phyloP scores from a whole-genome alignment of 2,113 vertebrate genomes.

The Crotalus tigris region DNA sequence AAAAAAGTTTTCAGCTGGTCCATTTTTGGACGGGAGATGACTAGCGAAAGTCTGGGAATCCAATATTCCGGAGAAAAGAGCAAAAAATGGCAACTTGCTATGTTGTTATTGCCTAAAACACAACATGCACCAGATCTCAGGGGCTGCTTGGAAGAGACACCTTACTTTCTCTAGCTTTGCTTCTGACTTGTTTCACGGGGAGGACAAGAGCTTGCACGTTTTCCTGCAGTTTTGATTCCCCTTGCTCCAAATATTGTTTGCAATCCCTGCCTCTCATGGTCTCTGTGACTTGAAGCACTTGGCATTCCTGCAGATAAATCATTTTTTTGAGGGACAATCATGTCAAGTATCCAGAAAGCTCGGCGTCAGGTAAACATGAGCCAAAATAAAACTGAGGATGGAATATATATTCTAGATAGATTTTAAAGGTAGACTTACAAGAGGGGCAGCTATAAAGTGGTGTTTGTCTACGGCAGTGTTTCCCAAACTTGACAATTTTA shows the following conservation, averaged over 20 bases:
- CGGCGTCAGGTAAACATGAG: not conserved
- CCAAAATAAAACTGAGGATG: not conserved
- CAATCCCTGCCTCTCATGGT: not conserved
- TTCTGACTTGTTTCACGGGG: not conserved
- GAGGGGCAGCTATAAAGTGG: not conserved
- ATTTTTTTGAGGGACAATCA: not conserved
- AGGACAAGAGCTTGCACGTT: not conserved
- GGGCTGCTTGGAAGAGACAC: not conserved
- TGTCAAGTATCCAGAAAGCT: not conserved
- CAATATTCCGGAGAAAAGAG: not conserved
- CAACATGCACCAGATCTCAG: fast-evolving
- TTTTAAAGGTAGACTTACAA: not conserved
- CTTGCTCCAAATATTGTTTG: not conserved
- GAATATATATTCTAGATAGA: not conserved
- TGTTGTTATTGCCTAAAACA: not conserved
- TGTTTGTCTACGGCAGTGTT: no score
- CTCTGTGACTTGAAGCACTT: not conserved
- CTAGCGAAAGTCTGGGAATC: not conserved
- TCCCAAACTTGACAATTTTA: no score
- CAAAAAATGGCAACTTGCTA: not conserved
- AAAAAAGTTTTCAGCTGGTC: not conserved
- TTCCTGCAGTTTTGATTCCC: not conserved
- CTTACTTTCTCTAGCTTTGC: not conserved
- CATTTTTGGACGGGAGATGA: not conserved
- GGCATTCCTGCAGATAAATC: not conserved